A percentile compares a stretch with the other conserved stretches of the same genome.
Conservation (phyloP, 2,797 vertebrate genomes). For the Percopsis omiscomaycus region DNA sequence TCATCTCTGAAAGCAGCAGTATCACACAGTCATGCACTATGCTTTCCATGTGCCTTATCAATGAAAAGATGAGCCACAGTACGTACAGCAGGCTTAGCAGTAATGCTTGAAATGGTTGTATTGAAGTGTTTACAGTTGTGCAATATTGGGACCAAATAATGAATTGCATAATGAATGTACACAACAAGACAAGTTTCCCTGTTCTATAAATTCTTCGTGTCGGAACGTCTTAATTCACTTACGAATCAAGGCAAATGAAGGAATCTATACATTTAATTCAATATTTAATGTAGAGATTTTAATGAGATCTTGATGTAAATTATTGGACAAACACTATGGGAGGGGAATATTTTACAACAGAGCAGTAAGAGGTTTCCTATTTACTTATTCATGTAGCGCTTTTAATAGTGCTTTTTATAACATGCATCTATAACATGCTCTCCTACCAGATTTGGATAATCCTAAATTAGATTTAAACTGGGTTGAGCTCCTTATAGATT, state of each 20-base stretch:
- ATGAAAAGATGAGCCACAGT: slow-evolving; percentile 52
- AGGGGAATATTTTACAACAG: too few species aligned
- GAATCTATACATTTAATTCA: slow-evolving; percentile 8
- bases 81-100: slow-evolving; percentile 18
- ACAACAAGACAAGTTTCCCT: slow-evolving; percentile 30
- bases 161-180: slow-evolving; percentile 65
- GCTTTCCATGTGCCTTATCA: slow-evolving; percentile 49
- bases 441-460: too few species aligned
- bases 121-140: slow-evolving; percentile 75
- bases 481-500: too few species aligned
- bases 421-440: too few species aligned
- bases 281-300: too few species aligned
- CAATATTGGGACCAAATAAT: slow-evolving; percentile 70
- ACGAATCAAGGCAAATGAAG: slow-evolving; percentile 29
- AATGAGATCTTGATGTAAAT: too few species aligned
- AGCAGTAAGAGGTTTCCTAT: too few species aligned
- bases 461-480: too few species aligned
- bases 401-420: too few species aligned
- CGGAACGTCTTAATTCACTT: slow-evolving; percentile 6
- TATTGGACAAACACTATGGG: background rate
- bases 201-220: slow-evolving; percentile 20
- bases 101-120: slow-evolving; percentile 51
- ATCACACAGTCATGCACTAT: slow-evolving; percentile 39
- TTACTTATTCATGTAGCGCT: too few species aligned
- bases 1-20: slow-evolving; percentile 42